phyloP scores from a whole-genome alignment of 1,140 invertebrate genomes.

The Uloborus diversus region DNA sequence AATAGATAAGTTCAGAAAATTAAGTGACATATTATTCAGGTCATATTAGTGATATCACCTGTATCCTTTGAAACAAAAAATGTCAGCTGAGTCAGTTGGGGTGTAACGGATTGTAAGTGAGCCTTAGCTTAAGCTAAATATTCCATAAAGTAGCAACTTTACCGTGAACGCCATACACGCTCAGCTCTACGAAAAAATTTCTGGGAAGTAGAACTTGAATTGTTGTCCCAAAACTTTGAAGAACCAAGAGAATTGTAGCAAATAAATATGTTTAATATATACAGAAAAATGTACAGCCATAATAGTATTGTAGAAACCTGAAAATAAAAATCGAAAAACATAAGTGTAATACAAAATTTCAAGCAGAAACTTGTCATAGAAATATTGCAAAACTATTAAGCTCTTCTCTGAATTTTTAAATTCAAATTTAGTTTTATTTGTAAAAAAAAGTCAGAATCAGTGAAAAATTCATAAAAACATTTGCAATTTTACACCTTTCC shows the following conservation, averaged over 20 bases:
- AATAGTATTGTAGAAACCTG: not conserved
- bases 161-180: constrained; percentile 15
- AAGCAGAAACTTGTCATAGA: too few relatives aligned
- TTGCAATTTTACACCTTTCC: not conserved
- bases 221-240: constrained; percentile 31
- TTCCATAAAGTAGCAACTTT: not conserved
- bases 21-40: not conserved
- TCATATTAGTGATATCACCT: not conserved
- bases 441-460: not conserved
- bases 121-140: not conserved
- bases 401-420: not conserved
- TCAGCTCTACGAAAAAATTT: constrained; percentile 38
- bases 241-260: constrained; percentile 32
- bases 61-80: not conserved
- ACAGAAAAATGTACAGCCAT: constrained; percentile 10
- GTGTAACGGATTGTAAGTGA: too few relatives aligned
- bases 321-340: not conserved
- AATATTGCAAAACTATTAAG: not conserved
- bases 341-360: too few relatives aligned
- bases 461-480: not conserved
- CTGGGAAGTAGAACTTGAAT: constrained; percentile 11
- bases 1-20: not conserved
- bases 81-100: not conserved
- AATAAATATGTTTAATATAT: not conserved
- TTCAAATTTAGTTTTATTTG: not conserved